These are phyloP conservation scores for Aphis craccivora DNA, from an alignment of 1,140 invertebrate species.

Conservation along the genomic window DNA sequence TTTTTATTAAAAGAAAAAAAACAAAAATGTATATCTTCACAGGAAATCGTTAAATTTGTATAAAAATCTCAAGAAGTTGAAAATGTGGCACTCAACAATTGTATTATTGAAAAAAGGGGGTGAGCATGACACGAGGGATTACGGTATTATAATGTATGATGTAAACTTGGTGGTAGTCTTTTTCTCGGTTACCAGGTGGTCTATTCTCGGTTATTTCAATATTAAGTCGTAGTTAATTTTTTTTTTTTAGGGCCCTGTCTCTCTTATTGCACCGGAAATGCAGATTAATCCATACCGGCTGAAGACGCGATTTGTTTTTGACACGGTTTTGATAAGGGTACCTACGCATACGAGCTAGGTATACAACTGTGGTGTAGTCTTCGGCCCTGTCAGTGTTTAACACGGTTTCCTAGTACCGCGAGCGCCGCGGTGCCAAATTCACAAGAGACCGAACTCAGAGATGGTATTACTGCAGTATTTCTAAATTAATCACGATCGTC, in stretches of 20 bases:
- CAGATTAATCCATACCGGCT: neutral
- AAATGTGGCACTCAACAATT: too few relatives aligned
- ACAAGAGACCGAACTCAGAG: neutral
- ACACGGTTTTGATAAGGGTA: conserved; percentile 2
- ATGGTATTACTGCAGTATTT: neutral
- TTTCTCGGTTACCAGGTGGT: neutral
- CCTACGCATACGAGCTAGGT: too few relatives aligned
- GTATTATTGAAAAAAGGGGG: too few relatives aligned
- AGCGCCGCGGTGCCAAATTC: neutral
- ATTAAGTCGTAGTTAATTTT: neutral
- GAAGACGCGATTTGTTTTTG: neutral
- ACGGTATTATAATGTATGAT: too few relatives aligned
- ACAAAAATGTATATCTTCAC: too few relatives aligned
- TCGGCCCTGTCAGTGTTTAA: neutral
- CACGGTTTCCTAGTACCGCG: too few relatives aligned
- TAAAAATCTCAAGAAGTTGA: neutral
- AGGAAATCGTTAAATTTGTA: neutral
- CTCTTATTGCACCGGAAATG: neutral
- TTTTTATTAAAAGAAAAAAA: too few relatives aligned
- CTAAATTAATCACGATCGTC: neutral
- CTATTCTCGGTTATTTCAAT: neutral
- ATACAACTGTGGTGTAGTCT: neutral
- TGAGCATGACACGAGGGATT: too few relatives aligned
- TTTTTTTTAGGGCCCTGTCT: neutral
- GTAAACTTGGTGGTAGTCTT: neutral